Percentiles rank a stretch among this genome's conserved stretches.
These are phyloP conservation scores for Meandrina meandrites DNA, from an alignment of 92 coral and sea anemone genomes.

Conservation along the genomic window DNA sequence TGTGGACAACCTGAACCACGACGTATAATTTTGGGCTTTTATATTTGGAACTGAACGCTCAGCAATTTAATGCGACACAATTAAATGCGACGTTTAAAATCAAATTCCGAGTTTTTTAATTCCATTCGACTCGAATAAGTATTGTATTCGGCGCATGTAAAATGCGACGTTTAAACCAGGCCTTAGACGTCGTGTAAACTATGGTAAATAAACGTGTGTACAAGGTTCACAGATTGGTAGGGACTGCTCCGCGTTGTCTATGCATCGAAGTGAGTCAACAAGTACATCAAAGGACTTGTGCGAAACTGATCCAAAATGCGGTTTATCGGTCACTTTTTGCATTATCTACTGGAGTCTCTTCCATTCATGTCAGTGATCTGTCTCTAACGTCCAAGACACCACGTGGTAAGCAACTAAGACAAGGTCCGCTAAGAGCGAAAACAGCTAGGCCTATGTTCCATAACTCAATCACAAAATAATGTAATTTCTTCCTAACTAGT, in stretches of 20 bases:
- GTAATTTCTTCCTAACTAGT: neutral
- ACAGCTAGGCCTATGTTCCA: neutral
- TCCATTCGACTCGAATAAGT: no score
- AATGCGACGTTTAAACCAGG: no score
- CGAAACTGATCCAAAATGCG: neutral
- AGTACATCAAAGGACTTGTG: neutral
- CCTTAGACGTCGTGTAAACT: no score
- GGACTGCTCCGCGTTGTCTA: neutral
- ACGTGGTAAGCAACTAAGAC: no score
- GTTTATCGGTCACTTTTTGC: neutral
- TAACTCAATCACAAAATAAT: neutral
- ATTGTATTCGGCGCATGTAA: no score
- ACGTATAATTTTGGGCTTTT: no score
- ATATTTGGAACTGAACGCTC: no score
- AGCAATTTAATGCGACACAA: no score
- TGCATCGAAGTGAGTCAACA: neutral
- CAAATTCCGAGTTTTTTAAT: no score
- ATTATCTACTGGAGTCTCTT: neutral
- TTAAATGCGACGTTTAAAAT: no score
- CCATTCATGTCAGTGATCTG: neutral
- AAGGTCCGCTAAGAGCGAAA: neutral
- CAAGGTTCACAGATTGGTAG: neutral
- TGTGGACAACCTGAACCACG: no score
- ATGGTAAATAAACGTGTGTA: neutral
- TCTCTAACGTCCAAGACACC: neutral